These are phyloP conservation scores for Coleophora deauratella DNA, from an alignment of 2,888 invertebrate genomes.

Conservation along the genomic window DNA sequence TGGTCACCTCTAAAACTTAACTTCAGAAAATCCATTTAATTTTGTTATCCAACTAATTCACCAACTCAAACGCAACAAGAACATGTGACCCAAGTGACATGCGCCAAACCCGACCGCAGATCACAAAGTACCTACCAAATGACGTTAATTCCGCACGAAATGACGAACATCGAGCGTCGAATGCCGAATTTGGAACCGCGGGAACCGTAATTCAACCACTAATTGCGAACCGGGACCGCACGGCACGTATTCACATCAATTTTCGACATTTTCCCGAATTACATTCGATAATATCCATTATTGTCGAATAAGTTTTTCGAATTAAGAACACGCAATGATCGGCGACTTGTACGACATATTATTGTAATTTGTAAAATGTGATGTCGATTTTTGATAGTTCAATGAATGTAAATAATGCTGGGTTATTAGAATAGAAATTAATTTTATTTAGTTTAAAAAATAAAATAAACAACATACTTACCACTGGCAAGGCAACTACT, in stretches of 20 bases:
- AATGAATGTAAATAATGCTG: too few relatives aligned
- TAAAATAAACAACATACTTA: too few relatives aligned
- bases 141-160: slow-evolving; percentile 18
- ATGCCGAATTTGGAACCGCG: slow-evolving; percentile 1
- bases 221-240: slow-evolving; percentile 49
- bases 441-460: too few relatives aligned
- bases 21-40: too few relatives aligned
- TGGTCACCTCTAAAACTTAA: too few relatives aligned
- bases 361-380: too few relatives aligned
- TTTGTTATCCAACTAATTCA: too few relatives aligned
- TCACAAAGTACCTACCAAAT: slow-evolving; percentile 33
- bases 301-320: slow-evolving; percentile 22
- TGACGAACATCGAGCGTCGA: too few relatives aligned
- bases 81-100: slow-evolving; percentile 3
- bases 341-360: not conserved
- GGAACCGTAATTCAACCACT: slow-evolving; percentile 38
- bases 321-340: slow-evolving; percentile 26
- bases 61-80: too few relatives aligned
- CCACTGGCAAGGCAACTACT: too few relatives aligned
- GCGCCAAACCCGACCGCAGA: slow-evolving; percentile 24
- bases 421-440: too few relatives aligned
- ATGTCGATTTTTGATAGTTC: too few relatives aligned
- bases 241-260: slow-evolving; percentile 31
- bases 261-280: slow-evolving; percentile 39
- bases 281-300: slow-evolving; percentile 30